These are phyloP conservation scores for Polyommatus icarus DNA, from an alignment of 2,888 invertebrate species.

Conservation along the genomic window DNA sequence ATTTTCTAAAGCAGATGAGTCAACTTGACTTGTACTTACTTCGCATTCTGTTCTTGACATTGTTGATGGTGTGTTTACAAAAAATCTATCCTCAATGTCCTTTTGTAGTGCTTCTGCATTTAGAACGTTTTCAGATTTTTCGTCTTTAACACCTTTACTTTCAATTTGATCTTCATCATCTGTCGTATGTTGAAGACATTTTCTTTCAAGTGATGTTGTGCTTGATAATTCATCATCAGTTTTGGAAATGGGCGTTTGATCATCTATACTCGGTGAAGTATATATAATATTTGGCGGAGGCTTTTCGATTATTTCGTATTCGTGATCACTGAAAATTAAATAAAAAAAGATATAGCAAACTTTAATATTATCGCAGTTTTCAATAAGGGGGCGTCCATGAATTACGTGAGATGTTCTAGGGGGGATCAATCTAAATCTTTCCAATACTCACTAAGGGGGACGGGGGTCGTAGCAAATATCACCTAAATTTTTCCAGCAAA, in stretches of 20 bases:
- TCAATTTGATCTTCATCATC: constrained; percentile 69
- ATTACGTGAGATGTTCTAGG: too few relatives aligned
- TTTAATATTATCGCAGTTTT: background rate
- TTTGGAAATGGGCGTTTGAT: constrained; percentile 60
- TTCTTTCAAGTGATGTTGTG: constrained; percentile 73
- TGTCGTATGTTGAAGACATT: constrained; percentile 74
- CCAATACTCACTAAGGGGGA: too few relatives aligned
- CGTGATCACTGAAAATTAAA: constrained; percentile 89
- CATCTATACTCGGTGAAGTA: constrained; percentile 62
- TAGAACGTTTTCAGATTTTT: constrained; percentile 56
- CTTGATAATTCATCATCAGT: constrained; percentile 76
- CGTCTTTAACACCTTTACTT: constrained; percentile 58
- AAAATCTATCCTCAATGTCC: constrained; percentile 83
- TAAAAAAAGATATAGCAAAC: constrained; percentile 30
- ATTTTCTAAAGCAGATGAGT: constrained; percentile 84
- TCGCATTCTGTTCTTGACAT: constrained; percentile 83
- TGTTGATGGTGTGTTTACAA: constrained; percentile 80
- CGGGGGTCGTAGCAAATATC: too few relatives aligned
- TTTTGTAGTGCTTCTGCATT: constrained; percentile 81
- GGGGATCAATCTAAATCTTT: too few relatives aligned
- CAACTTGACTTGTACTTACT: constrained; percentile 84
- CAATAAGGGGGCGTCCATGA: background rate
- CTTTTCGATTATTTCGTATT: constrained; percentile 93
- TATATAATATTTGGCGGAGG: constrained; percentile 75
- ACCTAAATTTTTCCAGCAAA: too few relatives aligned